Conservation (phyloP, 2,888 invertebrate species). For the Epirrhoe alternata region DNA sequence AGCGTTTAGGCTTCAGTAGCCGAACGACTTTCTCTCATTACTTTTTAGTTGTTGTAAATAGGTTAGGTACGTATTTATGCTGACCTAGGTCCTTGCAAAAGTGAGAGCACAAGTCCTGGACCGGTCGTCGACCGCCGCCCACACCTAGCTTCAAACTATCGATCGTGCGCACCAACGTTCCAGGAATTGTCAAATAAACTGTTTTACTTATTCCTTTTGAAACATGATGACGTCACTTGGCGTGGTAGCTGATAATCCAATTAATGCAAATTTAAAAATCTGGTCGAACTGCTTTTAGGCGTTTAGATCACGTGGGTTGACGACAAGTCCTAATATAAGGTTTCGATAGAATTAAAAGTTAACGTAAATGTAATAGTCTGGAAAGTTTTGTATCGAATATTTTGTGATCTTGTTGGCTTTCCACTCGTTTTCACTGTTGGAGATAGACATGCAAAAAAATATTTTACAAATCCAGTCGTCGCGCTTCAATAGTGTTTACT, state of each 20-base stretch:
- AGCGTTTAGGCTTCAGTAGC: constrained; percentile 17
- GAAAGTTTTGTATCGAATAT: neutral
- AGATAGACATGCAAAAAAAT: constrained; percentile 16
- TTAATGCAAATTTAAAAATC: constrained; percentile 43
- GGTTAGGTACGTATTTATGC: constrained; percentile 6
- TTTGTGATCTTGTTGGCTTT: constrained; percentile 16
- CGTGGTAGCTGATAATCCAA: constrained; percentile 43
- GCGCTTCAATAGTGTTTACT: constrained; percentile 26
- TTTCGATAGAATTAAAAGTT: constrained; percentile 29
- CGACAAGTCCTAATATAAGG: constrained; percentile 26
- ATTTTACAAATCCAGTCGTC: constrained; percentile 18
- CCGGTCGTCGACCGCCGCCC: constrained; percentile 60
- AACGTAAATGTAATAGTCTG: constrained; percentile 9
- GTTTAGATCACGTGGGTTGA: constrained; percentile 38
- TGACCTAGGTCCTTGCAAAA: constrained; percentile 35
- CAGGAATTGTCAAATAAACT: constrained; percentile 37
- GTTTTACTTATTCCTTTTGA: constrained; percentile 26
- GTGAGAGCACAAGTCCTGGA: constrained; percentile 48
- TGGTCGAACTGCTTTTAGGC: constrained; percentile 39
- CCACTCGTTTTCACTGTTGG: constrained; percentile 17
- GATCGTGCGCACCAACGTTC: constrained; percentile 48
- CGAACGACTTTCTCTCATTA: constrained; percentile 28
- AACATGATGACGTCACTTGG: constrained; percentile 37
- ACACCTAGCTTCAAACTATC: constrained; percentile 51
- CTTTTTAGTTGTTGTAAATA: constrained; percentile 5